Conservation (phyloP, 2,888 invertebrate species). For the Drosophila melanosoma region DNA sequence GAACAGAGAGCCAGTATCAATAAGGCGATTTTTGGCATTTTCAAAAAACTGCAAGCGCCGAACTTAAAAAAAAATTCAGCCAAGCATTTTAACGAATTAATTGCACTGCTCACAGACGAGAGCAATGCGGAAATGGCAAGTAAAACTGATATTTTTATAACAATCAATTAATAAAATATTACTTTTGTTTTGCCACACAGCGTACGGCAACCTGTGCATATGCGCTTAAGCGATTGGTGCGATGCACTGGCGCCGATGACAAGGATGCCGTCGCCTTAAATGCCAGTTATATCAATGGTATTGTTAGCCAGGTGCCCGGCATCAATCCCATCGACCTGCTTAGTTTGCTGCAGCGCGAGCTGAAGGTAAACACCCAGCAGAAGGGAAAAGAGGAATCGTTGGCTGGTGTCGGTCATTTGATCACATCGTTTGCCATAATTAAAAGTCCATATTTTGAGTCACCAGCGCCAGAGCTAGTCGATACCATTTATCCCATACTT, state of each 20-base stretch:
- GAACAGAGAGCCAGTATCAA: not conserved
- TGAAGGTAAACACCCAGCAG: constrained; percentile 37
- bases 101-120: not conserved
- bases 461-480: constrained; percentile 23
- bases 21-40: not conserved
- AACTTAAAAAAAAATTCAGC: not conserved
- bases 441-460: constrained; percentile 26
- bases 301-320: constrained; percentile 38
- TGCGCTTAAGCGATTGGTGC: constrained; percentile 56
- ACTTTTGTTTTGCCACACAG: constrained; percentile 27
- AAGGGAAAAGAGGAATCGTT: constrained; percentile 62
- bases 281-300: constrained; percentile 33
- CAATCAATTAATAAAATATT: not conserved
- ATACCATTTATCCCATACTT: constrained; percentile 43
- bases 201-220: constrained; percentile 53
- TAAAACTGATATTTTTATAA: not conserved
- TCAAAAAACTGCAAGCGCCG: not conserved
- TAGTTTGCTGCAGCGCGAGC: constrained; percentile 32
- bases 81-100: not conserved
- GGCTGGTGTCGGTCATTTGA: constrained; percentile 60
- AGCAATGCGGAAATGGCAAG: not conserved
- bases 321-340: constrained; percentile 49
- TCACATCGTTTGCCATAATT: constrained; percentile 42
- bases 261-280: constrained; percentile 28
- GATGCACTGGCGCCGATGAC: constrained; percentile 66